Base-by-base conservation (phyloP, 2,888 invertebrate genomes). In the Cordilura impudica region DNA sequence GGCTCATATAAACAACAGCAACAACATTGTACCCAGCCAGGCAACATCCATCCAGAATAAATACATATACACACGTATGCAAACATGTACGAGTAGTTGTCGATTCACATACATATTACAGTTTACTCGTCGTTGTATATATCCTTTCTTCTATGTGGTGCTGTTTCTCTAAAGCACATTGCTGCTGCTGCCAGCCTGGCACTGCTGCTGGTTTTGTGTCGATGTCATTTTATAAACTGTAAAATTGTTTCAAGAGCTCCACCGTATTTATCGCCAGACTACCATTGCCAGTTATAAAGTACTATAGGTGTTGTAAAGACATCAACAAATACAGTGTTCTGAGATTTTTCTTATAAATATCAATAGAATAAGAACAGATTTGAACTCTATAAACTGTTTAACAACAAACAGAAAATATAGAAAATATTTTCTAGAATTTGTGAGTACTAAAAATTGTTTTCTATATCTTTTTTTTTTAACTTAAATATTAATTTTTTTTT, bases 261-360 rank as follows among this genome's bases (percentile, higher is more conserved):
- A 74, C 51, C 58, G 58, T 58, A 54, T 66, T 77, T 61, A 67
- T 8, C 67, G 67, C 67, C 56, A 67, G 21, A 71, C 49, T 39
- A 61, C 61, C 21, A 67, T 56, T 76, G 75, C 67, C 82, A 85
- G 85, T 85, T 82, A 82, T 77, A 81, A 83, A 84, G 82, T 82
- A 80, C 74, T 78, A 69, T 81, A 83, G 83, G 81, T 84, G 81
- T 83, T 78, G 85, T 82, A 74, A 82, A 81, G 85, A 85, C 85
- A 82, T 84, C 75, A 31, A 3, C 12, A 0, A 58, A 63, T 26
- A 10, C n/a, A 60, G 23, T 43, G 65, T 29, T 26, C 35, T 35
- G 56, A 31, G 43, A 45, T 29, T 56, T 72, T 45, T 49, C 1
- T 23, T 39, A 39, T n/a, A n/a, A 12, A n/a, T n/a, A n/a, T n/a